Conservation (phyloP, 2,797 vertebrate genomes). For the Poeciliopsis paucimaculata region DNA sequence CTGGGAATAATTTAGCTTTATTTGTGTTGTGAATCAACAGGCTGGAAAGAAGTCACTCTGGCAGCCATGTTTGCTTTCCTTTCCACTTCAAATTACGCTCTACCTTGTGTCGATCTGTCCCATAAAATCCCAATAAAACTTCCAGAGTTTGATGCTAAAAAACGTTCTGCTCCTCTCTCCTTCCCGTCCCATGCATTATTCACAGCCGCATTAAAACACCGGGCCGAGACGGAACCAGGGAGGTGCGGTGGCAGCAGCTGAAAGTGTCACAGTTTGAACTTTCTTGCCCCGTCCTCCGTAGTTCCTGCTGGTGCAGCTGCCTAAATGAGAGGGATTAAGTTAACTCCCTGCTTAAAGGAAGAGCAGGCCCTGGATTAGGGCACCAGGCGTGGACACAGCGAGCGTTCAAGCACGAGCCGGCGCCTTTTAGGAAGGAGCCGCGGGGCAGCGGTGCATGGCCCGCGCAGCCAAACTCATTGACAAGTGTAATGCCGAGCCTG, state of each 20-base stretch:
- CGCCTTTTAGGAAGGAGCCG: constrained; percentile 74
- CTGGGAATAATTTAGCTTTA: constrained; percentile 79
- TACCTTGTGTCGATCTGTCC: not conserved
- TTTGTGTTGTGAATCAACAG: constrained; percentile 69
- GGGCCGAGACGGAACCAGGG: constrained; percentile 46
- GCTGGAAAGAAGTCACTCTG: constrained; percentile 37
- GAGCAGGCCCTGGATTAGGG: constrained; percentile 77
- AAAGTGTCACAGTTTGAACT: constrained; percentile 66
- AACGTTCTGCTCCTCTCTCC: constrained; percentile 26
- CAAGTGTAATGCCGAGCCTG: constrained; percentile 55
- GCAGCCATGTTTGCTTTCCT: not conserved
- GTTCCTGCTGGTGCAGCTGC: constrained; percentile 75
- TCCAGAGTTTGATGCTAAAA: not conserved
- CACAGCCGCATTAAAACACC: constrained; percentile 69
- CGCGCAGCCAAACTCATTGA: constrained; percentile 68
- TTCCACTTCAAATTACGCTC: not conserved
- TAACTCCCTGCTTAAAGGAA: constrained; percentile 78
- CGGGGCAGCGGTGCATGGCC: constrained; percentile 64
- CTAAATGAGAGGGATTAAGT: constrained; percentile 82
- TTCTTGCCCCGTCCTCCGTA: constrained; percentile 34
- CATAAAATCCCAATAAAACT: not conserved
- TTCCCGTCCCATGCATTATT: constrained; percentile 68
- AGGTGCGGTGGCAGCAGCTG: constrained; percentile 65
- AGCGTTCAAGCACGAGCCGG: constrained; percentile 75
- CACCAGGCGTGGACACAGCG: constrained; percentile 75